A percentile compares a stretch with the other conserved stretches of the same genome.
phyloP scores from a whole-genome alignment of 2,797 vertebrate species.

The Chanos chanos region DNA sequence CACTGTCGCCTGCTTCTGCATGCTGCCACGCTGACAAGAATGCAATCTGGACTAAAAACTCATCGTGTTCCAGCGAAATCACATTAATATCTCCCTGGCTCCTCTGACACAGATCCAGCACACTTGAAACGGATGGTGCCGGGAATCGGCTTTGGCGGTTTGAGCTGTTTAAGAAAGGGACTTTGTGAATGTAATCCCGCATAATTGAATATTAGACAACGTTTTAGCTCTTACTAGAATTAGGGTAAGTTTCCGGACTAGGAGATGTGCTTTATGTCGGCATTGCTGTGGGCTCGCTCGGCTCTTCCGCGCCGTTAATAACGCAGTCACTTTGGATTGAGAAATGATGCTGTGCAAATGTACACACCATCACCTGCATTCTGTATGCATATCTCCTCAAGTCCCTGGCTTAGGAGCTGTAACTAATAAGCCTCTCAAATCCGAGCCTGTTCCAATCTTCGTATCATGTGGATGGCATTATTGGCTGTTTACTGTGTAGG shows the following conservation, averaged over 20 bases:
- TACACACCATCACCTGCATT: too few relatives aligned
- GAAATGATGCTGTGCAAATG: conserved; percentile 8
- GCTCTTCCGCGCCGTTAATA: conserved; percentile 36
- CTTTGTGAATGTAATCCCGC: conserved; percentile 59
- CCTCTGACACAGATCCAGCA: background rate
- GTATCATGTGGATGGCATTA: conserved; percentile 58
- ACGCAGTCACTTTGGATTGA: conserved; percentile 63
- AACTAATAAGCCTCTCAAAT: conserved; percentile 68
- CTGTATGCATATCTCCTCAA: conserved; percentile 46
- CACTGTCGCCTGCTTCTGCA: too few relatives aligned
- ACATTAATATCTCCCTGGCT: conserved; percentile 47
- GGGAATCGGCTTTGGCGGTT: conserved; percentile 63
- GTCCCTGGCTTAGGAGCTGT: conserved; percentile 57
- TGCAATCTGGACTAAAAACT: background rate
- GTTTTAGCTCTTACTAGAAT: conserved; percentile 61
- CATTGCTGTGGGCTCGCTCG: conserved; percentile 33
- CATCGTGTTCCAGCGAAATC: conserved; percentile 37
- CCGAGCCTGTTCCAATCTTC: conserved; percentile 53
- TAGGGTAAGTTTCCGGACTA: conserved; percentile 53
- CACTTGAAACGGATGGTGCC: background rate
- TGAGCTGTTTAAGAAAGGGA: conserved; percentile 60
- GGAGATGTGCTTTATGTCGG: conserved; percentile 41
- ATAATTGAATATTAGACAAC: conserved; percentile 73
- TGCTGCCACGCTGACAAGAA: background rate
- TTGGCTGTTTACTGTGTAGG: conserved; percentile 47